A percentile compares a stretch with the other conserved stretches of the same genome.
phyloP scores from a whole-genome alignment of 2,113 vertebrate genomes.

The Caranx melampygus region DNA sequence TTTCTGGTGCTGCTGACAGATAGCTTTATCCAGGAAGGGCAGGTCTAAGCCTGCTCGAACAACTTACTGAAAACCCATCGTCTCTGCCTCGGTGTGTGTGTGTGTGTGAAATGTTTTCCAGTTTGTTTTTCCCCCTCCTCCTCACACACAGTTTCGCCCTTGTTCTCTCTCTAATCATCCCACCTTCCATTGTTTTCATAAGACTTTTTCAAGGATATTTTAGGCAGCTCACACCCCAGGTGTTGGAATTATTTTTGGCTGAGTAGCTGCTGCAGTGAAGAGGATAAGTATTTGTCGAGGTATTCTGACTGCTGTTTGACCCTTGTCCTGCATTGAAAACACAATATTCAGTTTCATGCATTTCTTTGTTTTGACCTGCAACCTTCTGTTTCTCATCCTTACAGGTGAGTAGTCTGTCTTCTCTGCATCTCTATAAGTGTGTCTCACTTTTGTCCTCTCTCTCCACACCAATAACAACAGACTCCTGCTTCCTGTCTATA shows the following conservation, averaged over 20 bases:
- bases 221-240: constrained; percentile 22
- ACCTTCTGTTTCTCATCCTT: neutral
- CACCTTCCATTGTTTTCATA: constrained; percentile 47
- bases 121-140: constrained; percentile 21
- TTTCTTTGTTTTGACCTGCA: neutral
- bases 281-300: constrained; percentile 30
- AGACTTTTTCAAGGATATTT: constrained; percentile 33
- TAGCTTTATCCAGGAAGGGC: constrained; percentile 52
- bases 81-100: constrained; percentile 6
- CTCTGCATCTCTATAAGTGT: neutral
- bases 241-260: constrained; percentile 32
- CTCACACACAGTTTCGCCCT: constrained; percentile 41
- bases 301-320: constrained; percentile 27
- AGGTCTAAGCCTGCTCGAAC: constrained; percentile 56
- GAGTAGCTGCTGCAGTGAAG: constrained; percentile 28
- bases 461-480: neutral
- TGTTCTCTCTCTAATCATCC: constrained; percentile 58
- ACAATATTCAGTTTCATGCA: neutral
- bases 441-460: constrained; percentile 17
- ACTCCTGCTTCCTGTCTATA: neutral
- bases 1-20: constrained; percentile 65
- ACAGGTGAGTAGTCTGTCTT: neutral
- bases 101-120: constrained; percentile 36
- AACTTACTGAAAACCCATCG: constrained; percentile 13
- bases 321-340: constrained; percentile 18